Evolutionary conservation across 2,888 invertebrate species (phyloP), one percentile per base, ranked within the genome.

Genomic region (Ormyrus rosae): DNA sequence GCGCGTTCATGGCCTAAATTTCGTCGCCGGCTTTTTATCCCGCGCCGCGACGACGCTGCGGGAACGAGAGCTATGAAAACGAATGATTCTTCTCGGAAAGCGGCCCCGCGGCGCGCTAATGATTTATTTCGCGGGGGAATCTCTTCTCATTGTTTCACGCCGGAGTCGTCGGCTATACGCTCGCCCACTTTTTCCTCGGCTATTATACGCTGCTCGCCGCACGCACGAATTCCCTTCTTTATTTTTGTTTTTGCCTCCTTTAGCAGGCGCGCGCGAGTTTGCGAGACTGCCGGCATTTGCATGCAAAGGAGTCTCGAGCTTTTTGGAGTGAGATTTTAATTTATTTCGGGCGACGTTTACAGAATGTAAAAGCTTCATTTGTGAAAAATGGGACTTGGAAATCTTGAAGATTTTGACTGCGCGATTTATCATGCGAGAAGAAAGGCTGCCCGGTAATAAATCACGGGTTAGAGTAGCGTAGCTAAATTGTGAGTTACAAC

Each of bases 321-420:
- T 34, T 19, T 19, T 1, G 1, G 46, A 63, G 63, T 11, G 55
- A 55, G 61, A 34, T 48, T 78, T 72, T 78, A 71, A 71, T 80
- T 80, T 61, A 67, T 19, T 19, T 75, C 48, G 45, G 55, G 65
- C 61, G 65, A 71, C 61, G n/a, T 34, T 72, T 45, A 51, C 13
- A 7, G 60, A 71, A 60, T 61, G 19, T 19, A 46, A 45, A 50
- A 45, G 60, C 19, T 46, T 34, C 60, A 13, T 73, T 72, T 67
- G 53, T 34, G 46, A 68, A 53, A 53, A 65, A 55, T 19, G 19
- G 19, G 1, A 19, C 19, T 19, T 19, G 19, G 19, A 19, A 19
- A 19, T 19, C 19, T 19, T 19, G 19, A 19, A 19, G 19, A 19
- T 19, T 19, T 19, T 19, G 19, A 19, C 19, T 19, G 19, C 19